phyloP scores from a whole-genome alignment of 2,113 vertebrate species.

The Oryzias javanicus region DNA sequence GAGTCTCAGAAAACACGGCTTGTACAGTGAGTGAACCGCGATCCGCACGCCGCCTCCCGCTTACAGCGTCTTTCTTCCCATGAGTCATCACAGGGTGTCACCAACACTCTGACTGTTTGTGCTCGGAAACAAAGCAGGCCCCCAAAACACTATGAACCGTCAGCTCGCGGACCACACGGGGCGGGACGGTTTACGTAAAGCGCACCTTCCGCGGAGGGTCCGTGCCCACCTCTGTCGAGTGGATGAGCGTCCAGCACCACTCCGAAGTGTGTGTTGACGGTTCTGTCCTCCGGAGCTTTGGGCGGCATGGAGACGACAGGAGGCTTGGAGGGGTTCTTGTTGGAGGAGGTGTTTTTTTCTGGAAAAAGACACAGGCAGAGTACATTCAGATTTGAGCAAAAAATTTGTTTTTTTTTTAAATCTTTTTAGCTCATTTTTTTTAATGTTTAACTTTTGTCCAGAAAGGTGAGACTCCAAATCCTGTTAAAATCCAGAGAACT shows the following conservation, averaged over 20 bases:
- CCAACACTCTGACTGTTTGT: conserved; percentile 34
- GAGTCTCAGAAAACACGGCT: conserved; percentile 28
- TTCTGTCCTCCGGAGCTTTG: conserved; percentile 76
- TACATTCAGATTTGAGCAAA: neutral
- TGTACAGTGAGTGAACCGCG: conserved; percentile 19
- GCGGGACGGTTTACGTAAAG: too few relatives aligned
- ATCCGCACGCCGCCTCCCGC: conserved; percentile 12
- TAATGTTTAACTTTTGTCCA: too few relatives aligned
- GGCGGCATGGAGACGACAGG: conserved; percentile 76
- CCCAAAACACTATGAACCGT: conserved; percentile 23
- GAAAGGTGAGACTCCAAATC: too few relatives aligned
- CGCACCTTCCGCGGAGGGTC: neutral
- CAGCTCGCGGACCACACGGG: neutral
- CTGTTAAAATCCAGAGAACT: too few relatives aligned
- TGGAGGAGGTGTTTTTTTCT: conserved; percentile 85
- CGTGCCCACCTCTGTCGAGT: conserved; percentile 85
- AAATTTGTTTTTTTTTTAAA: too few relatives aligned
- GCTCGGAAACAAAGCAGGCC: conserved; percentile 46
- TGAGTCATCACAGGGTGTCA: conserved; percentile 39
- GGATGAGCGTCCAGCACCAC: conserved; percentile 72
- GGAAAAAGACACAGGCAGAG: conserved; percentile 19
- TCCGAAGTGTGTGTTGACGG: conserved; percentile 81
- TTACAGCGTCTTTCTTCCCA: conserved; percentile 34
- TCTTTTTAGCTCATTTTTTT: too few relatives aligned
- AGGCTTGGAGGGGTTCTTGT: conserved; percentile 81